Conservation (phyloP, 2,888 invertebrate genomes). For the Hydroisotoma schaefferi region DNA sequence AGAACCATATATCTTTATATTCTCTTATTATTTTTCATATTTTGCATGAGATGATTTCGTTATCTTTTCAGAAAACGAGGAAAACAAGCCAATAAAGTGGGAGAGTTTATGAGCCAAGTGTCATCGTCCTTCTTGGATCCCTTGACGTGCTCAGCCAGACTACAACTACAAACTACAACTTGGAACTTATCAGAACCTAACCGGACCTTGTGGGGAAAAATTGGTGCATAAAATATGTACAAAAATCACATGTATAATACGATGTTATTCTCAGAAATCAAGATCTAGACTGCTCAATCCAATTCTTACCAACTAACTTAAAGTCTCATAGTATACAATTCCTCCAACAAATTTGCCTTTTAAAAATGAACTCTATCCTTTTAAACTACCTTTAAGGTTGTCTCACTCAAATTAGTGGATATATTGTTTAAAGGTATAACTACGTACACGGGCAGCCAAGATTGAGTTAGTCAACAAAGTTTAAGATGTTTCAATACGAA, state of each 20-base stretch:
- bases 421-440: no score
- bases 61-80: constrained; percentile 44
- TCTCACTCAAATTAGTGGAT: no score
- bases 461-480: no score
- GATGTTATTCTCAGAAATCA: no score
- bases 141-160: constrained; percentile 5
- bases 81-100: constrained; percentile 45
- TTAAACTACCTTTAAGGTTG: no score
- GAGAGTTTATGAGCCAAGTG: constrained; percentile 40
- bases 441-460: no score
- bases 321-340: no score
- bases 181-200: neutral
- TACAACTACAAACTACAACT: neutral
- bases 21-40: neutral
- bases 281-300: neutral
- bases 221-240: neutral
- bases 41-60: constrained; percentile 4
- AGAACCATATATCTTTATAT: neutral
- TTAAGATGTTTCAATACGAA: neutral
- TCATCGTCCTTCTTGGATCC: constrained; percentile 8
- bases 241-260: neutral
- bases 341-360: no score
- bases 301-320: neutral
- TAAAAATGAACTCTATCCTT: no score
- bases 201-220: no score